These are phyloP conservation scores for Apoda limacodes DNA, from an alignment of 2,888 invertebrate species.

Conservation along the genomic window DNA sequence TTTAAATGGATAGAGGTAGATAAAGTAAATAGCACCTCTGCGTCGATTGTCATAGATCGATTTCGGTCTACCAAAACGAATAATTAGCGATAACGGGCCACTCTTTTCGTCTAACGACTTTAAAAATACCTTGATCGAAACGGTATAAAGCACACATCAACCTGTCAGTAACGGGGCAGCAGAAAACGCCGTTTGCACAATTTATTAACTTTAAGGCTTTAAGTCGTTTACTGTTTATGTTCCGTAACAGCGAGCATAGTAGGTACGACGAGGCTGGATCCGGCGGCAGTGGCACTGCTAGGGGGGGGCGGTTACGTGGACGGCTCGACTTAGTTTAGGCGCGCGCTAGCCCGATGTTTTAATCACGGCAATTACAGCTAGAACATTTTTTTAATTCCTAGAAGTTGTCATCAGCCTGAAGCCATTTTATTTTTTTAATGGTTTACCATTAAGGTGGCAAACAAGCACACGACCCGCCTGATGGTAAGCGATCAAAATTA, in stretches of 20 bases:
- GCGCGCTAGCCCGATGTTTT: too few species aligned
- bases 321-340: too few species aligned
- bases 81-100: constrained; percentile 19
- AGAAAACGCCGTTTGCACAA: constrained; percentile 14
- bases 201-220: constrained; percentile 13
- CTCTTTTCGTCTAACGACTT: constrained; percentile 16
- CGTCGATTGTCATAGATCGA: constrained; percentile 6
- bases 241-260: constrained; percentile 17
- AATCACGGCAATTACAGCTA: too few species aligned
- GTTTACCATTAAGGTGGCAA: too few species aligned
- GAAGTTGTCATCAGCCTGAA: too few species aligned
- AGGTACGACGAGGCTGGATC: constrained; percentile 14
- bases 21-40: too few species aligned
- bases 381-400: too few species aligned
- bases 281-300: constrained; percentile 17
- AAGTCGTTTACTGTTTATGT: constrained; percentile 15
- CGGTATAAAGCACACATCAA: constrained; percentile 10
- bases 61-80: constrained; percentile 14
- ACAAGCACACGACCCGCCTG: too few species aligned
- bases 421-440: too few species aligned
- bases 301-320: constrained; percentile 16
- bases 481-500: too few species aligned
- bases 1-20: constrained; percentile 21
- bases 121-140: constrained; percentile 8
- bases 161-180: constrained; percentile 16